Percentiles rank a stretch among this genome's conserved stretches.
Evolutionary conservation across 2,888 invertebrate species (phyloP).

Genomic region (Pollenia amentaria): DNA sequence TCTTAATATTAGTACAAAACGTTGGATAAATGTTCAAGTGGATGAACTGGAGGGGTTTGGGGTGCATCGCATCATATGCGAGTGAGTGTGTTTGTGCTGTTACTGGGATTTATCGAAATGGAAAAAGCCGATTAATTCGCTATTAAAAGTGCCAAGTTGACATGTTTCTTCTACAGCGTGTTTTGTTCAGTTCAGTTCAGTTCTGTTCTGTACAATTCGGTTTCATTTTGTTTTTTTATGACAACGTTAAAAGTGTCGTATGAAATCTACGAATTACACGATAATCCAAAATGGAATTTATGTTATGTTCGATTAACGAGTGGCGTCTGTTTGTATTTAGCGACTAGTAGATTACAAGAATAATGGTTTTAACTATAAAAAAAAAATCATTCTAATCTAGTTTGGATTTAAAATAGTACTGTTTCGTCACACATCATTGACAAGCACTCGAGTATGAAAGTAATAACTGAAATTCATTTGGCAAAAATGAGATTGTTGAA

Average conservation of each 20-base stretch:
- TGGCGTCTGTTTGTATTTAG: neutral
- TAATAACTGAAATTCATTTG: neutral
- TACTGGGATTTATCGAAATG: constrained; percentile 67
- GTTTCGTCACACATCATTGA: neutral
- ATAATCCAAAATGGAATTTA: constrained; percentile 67
- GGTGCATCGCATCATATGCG: neutral
- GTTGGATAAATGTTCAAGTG: constrained; percentile 40
- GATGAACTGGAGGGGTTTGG: neutral
- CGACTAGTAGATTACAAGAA: neutral
- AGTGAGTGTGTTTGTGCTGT: constrained; percentile 29
- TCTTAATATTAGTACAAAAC: neutral
- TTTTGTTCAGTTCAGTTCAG: constrained; percentile 21
- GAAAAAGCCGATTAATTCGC: constrained; percentile 73
- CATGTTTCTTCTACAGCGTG: constrained; percentile 50
- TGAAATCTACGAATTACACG: constrained; percentile 39
- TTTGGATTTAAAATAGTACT: constrained; percentile 55
- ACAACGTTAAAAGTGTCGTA: constrained; percentile 30
- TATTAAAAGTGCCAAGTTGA: constrained; percentile 65
- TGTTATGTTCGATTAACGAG: constrained; percentile 28
- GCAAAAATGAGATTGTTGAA: neutral
- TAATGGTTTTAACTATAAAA: constrained; percentile 18
- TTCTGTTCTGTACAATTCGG: neutral
- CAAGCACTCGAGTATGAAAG: neutral
- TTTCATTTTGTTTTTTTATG: neutral
- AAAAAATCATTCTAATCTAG: constrained; percentile 10